A percentile compares a stretch with the other conserved stretches of the same genome.
These are phyloP conservation scores for Ardeotis arabs DNA, from an alignment of 2,113 vertebrate genomes.

Conservation along the genomic window DNA sequence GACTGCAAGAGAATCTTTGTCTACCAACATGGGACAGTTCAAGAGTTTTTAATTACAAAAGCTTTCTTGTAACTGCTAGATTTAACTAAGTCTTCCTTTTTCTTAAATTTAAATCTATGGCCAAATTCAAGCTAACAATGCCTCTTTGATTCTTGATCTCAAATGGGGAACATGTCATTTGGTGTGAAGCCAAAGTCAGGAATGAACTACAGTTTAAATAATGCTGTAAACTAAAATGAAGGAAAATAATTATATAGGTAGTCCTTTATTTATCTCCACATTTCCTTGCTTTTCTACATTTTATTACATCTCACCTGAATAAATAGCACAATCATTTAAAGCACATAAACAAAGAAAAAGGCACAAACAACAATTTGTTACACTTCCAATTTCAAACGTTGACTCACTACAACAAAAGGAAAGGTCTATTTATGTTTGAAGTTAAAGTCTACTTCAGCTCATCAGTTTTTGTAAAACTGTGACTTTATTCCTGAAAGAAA, in stretches of 20 bases:
- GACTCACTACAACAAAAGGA: neutral
- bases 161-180: neutral
- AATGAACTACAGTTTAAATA: neutral
- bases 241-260: neutral
- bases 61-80: neutral
- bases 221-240: neutral
- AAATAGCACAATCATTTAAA: conserved; percentile 20
- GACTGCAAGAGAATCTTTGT: neutral
- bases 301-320: neutral
- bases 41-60: neutral
- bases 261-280: neutral
- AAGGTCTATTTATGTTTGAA: neutral
- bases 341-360: neutral
- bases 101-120: neutral
- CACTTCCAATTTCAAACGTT: conserved; percentile 1
- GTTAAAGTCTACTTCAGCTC: neutral
- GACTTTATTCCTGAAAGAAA: conserved; percentile 3
- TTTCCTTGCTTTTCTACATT: neutral
- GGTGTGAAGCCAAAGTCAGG: neutral
- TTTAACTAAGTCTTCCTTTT: conserved; percentile 6
- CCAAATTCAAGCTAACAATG: conserved; percentile 9
- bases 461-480: neutral
- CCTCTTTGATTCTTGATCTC: neutral
- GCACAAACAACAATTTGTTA: neutral
- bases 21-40: neutral